Percentiles rank a stretch among this genome's conserved stretches.
Conservation (phyloP, 2,113 vertebrate genomes). For the Ramphastos sulfuratus region DNA sequence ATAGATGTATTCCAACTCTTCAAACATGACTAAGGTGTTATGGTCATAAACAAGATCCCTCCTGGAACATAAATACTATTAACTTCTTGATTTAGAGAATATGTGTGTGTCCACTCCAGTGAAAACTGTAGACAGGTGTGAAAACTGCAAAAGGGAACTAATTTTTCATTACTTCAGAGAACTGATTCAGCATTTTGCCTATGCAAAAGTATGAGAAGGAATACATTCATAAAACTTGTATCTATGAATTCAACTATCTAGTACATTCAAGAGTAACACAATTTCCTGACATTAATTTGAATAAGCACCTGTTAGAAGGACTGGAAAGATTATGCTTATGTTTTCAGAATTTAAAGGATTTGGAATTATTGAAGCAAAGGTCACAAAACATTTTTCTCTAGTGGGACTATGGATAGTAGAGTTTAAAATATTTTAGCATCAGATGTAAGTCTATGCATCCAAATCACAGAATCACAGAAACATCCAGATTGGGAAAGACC, state of each 20-base stretch:
- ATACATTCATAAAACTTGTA: neutral
- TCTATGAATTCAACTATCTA: neutral
- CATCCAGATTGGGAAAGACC: no score
- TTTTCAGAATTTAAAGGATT: neutral
- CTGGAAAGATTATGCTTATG: neutral
- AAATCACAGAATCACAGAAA: neutral
- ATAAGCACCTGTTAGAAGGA: neutral
- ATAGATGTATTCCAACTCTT: neutral
- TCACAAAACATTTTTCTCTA: neutral
- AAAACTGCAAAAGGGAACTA: neutral
- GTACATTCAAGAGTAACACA: neutral
- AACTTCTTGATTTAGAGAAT: neutral
- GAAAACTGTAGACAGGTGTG: neutral
- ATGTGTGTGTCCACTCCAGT: neutral
- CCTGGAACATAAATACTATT: neutral
- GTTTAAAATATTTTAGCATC: neutral
- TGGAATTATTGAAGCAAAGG: neutral
- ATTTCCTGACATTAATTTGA: neutral
- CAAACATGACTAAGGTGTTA: neutral
- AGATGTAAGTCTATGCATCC: neutral
- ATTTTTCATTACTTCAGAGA: neutral
- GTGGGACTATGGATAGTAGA: rapidly evolving
- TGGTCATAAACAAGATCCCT: neutral
- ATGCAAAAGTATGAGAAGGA: neutral
- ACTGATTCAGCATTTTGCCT: neutral